A percentile compares a stretch with the other conserved stretches of the same genome.
Evolutionary conservation across 1,140 invertebrate species (phyloP).

Genomic region (Dysdera silvatica): DNA sequence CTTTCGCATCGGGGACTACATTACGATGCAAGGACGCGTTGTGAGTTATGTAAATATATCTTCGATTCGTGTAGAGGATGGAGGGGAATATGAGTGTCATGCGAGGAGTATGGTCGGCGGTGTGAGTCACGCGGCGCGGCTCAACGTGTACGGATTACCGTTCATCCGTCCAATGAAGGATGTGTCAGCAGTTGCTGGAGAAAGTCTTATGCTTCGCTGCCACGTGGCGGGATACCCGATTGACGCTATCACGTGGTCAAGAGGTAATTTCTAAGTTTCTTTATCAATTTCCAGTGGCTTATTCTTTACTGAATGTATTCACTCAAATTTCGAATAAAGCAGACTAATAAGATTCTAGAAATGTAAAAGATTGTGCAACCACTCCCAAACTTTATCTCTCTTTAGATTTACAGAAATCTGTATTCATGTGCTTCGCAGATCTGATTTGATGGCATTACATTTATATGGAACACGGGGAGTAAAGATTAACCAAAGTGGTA

Average conservation of each 20-base stretch:
- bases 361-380: too few relatives aligned
- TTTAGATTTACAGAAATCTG: too few relatives aligned
- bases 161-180: conserved; percentile 42
- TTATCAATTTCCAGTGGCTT: too few relatives aligned
- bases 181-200: conserved; percentile 46
- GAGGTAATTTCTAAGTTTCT: conserved; percentile 17
- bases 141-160: conserved; percentile 62
- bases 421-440: too few relatives aligned
- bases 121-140: conserved; percentile 62
- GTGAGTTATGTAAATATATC: conserved; percentile 59
- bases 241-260: conserved; percentile 44
- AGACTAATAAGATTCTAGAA: too few relatives aligned
- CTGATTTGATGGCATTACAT: too few relatives aligned
- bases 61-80: conserved; percentile 70
- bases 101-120: conserved; percentile 70
- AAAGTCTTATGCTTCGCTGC: conserved; percentile 41
- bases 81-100: conserved; percentile 75
- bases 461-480: too few relatives aligned
- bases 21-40: conserved; percentile 33
- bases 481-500: too few relatives aligned
- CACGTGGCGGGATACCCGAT: conserved; percentile 38
- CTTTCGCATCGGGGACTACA: conserved; percentile 32
- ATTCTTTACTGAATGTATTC: too few relatives aligned
- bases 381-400: too few relatives aligned
- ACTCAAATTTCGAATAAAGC: too few relatives aligned